Evolutionary conservation across 2,888 invertebrate genomes (phyloP).

Genomic region (Erebia palarica): DNA sequence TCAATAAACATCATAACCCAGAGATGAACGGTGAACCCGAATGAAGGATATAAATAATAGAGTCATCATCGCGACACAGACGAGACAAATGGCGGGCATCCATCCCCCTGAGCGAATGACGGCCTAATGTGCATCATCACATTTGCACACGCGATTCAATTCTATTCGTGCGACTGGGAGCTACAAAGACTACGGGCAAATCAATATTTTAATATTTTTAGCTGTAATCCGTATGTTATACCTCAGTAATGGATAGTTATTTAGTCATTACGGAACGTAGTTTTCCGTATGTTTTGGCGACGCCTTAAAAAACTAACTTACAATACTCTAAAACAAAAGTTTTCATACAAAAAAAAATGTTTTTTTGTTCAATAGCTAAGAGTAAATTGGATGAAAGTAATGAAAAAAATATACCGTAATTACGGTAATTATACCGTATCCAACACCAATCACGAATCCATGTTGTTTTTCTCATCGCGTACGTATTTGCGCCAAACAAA

Average conservation of each 20-base stretch:
- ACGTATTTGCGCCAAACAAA: constrained; percentile 65
- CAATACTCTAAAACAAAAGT: too few species aligned
- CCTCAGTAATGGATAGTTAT: too few species aligned
- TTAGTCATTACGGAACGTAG: too few species aligned
- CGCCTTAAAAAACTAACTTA: too few species aligned
- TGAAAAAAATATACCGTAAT: too few species aligned
- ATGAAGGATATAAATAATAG: constrained; percentile 46
- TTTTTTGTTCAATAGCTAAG: too few species aligned
- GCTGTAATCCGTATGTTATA: too few species aligned
- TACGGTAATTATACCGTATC: constrained; percentile 46
- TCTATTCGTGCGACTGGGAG: constrained; percentile 47
- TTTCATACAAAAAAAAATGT: too few species aligned
- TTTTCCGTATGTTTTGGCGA: too few species aligned
- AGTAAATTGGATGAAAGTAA: too few species aligned
- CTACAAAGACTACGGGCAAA: constrained; percentile 29
- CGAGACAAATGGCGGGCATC: constrained; percentile 69
- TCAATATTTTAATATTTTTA: constrained; percentile 20
- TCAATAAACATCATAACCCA: constrained; percentile 45
- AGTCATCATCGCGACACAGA: constrained; percentile 50
- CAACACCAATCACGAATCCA: constrained; percentile 23
- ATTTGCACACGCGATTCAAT: constrained; percentile 74
- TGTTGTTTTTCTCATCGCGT: constrained; percentile 33
- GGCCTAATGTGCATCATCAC: constrained; percentile 76
- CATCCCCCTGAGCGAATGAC: constrained; percentile 64
- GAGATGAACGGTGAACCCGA: constrained; percentile 40